Conservation (phyloP, 1,140 invertebrate genomes). For the Carposina sasakii region DNA sequence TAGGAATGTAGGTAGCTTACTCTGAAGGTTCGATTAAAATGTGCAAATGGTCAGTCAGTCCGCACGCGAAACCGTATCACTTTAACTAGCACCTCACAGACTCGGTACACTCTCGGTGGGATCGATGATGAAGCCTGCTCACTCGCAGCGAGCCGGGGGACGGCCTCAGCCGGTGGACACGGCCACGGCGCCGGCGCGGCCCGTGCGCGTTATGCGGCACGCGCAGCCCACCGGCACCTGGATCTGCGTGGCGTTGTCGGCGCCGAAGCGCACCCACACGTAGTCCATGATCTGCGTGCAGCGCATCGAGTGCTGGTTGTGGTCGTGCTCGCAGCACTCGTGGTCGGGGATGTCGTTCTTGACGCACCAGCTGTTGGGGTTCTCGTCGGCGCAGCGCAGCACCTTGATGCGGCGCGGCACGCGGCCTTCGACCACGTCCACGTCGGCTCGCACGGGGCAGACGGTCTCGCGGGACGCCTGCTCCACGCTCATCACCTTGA, state of each 20-base stretch:
- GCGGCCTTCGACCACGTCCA: conserved; percentile 36
- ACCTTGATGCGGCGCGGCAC: conserved; percentile 51
- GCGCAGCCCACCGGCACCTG: conserved; percentile 12
- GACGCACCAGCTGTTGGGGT: conserved; percentile 38
- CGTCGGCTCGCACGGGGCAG: conserved; percentile 46
- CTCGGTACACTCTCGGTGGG: too few relatives aligned
- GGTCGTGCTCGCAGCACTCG: conserved; percentile 43
- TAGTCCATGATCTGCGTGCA: conserved; percentile 4
- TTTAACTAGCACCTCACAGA: too few relatives aligned
- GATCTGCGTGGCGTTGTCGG: not conserved
- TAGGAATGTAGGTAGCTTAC: too few relatives aligned
- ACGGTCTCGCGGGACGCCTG: conserved; percentile 43
- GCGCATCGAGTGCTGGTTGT: conserved; percentile 8
- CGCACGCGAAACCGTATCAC: too few relatives aligned
- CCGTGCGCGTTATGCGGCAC: too few relatives aligned
- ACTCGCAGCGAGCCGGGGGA: too few relatives aligned
- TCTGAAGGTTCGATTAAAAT: too few relatives aligned
- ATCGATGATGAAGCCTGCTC: too few relatives aligned
- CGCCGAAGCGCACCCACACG: not conserved
- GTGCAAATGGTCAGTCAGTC: too few relatives aligned
- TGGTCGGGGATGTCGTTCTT: conserved; percentile 28
- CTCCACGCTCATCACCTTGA: conserved; percentile 26
- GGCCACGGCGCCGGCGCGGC: too few relatives aligned
- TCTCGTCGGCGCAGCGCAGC: conserved; percentile 34
- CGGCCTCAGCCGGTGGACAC: too few relatives aligned